Conservation (phyloP, 2,888 invertebrate genomes). For the Hipparchia semele region DNA sequence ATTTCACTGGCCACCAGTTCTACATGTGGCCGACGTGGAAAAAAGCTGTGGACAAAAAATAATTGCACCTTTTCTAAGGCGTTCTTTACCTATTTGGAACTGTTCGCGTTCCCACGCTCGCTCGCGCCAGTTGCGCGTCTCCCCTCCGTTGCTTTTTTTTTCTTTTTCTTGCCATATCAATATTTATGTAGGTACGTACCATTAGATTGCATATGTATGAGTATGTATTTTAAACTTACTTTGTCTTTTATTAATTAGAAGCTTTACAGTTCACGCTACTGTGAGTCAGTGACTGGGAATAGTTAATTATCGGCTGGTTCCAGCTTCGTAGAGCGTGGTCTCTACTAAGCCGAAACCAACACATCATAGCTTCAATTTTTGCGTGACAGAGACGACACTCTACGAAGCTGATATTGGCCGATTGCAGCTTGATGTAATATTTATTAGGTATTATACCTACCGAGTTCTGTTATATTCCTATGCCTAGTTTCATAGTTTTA, state of each 20-base stretch:
- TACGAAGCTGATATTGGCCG: no score
- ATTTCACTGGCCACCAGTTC: conserved; percentile 38
- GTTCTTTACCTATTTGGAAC: conserved; percentile 74
- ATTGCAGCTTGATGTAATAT: no score
- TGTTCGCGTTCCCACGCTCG: conserved; percentile 81
- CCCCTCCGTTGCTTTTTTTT: conserved; percentile 66
- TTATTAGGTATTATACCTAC: no score
- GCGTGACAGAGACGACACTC: no score
- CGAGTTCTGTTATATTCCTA: no score
- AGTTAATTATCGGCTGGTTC: no score
- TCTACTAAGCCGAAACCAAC: no score
- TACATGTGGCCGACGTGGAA: conserved; percentile 63
- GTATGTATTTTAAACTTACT: conserved; percentile 12
- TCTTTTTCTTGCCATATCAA: conserved; percentile 62
- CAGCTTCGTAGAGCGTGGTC: no score
- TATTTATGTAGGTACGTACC: conserved; percentile 46
- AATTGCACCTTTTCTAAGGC: conserved; percentile 82
- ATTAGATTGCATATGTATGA: conserved; percentile 36
- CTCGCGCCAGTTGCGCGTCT: conserved; percentile 80
- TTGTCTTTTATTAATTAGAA: neutral
- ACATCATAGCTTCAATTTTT: no score
- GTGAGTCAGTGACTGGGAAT: no score
- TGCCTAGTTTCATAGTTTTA: no score
- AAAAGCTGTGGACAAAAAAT: conserved; percentile 67
- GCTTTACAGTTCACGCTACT: neutral